phyloP scores from a whole-genome alignment of 2,888 invertebrate genomes.

The Neoaliturus tenellus region DNA sequence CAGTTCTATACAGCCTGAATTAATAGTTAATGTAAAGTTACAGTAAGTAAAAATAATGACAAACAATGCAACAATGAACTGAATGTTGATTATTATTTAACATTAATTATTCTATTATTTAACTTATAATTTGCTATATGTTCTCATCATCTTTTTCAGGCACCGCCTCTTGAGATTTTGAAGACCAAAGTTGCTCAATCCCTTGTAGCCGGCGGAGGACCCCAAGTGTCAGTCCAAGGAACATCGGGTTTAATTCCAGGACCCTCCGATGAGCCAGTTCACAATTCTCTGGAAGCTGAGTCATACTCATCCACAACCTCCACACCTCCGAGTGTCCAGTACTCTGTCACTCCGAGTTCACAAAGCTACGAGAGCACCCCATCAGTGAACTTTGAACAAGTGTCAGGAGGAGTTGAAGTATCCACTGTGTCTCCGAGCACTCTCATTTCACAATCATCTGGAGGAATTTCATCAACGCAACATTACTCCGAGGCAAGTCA shows the following conservation, averaged over 20 bases:
- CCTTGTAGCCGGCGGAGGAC: conserved; percentile 1
- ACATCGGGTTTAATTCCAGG: conserved; percentile 19
- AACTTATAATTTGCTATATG: too few species aligned
- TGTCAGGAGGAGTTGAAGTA: neutral
- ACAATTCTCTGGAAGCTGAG: conserved; percentile 41
- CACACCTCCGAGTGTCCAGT: neutral
- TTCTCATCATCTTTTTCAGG: too few species aligned
- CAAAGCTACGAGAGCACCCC: neutral
- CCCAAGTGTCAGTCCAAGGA: conserved; percentile 13
- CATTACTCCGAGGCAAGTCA: neutral
- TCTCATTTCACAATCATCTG: neutral
- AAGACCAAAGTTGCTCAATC: conserved; percentile 31
- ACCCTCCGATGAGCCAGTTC: conserved; percentile 33
- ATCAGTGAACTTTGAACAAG: neutral
- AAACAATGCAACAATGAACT: too few species aligned
- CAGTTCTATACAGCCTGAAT: too few species aligned
- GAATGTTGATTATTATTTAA: too few species aligned
- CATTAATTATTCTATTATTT: too few species aligned
- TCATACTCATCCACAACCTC: conserved; percentile 12
- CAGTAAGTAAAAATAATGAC: too few species aligned
- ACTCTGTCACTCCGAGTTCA: neutral
- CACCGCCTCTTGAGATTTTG: conserved; percentile 36
- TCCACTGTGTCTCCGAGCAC: conserved; percentile 3
- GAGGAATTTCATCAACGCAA: neutral
- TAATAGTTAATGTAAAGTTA: too few species aligned